These are phyloP conservation scores for Eilema depressum DNA, from an alignment of 2,888 invertebrate species.

Conservation along the genomic window DNA sequence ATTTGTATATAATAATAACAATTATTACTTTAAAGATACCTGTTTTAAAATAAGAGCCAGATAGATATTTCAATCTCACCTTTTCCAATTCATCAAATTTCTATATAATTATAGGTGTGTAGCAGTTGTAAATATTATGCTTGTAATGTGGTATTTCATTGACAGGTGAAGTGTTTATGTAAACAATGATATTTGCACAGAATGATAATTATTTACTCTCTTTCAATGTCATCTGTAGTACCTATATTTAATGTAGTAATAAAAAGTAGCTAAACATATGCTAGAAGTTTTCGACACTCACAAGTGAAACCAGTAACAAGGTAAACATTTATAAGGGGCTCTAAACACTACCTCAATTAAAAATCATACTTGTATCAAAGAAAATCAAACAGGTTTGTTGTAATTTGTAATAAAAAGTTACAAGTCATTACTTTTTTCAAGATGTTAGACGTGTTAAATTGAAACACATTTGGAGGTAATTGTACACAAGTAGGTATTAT, in stretches of 20 bases:
- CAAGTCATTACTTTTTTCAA: not conserved
- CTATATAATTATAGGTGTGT: no score
- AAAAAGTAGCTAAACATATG: slow-evolving; percentile 1
- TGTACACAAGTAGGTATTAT: not conserved
- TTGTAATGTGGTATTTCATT: not conserved
- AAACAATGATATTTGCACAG: not conserved
- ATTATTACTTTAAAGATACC: not conserved
- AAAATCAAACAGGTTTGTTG: not conserved
- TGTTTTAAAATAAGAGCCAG: not conserved
- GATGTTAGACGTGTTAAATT: not conserved
- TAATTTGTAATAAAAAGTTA: not conserved
- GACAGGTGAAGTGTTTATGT: not conserved
- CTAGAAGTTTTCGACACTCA: not conserved
- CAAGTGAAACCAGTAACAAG: not conserved
- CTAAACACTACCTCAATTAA: not conserved
- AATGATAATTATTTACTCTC: not conserved
- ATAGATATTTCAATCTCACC: not conserved
- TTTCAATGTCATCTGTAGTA: not conserved
- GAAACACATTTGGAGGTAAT: not conserved
- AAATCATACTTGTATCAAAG: not conserved
- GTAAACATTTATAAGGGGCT: not conserved
- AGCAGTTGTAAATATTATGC: not conserved
- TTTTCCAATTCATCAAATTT: not conserved
- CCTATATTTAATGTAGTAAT: no score
- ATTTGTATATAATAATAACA: not conserved